These are phyloP conservation scores for Ramazzottius varieornatus DNA, from an alignment of 2,888 invertebrate species.

Conservation along the genomic window DNA sequence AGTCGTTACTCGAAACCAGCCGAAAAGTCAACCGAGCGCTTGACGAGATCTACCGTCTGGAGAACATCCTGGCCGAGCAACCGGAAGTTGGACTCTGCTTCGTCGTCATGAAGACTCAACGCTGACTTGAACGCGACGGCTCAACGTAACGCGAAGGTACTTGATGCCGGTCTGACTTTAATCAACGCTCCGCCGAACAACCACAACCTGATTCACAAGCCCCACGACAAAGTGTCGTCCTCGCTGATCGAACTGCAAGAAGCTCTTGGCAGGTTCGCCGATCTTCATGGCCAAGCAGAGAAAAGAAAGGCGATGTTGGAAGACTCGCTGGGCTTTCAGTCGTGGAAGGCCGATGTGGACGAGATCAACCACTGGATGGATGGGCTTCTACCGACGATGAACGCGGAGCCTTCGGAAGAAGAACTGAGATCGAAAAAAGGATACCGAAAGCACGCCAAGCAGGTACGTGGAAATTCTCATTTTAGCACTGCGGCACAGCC, in stretches of 20 bases:
- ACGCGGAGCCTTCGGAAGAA: constrained; percentile 57
- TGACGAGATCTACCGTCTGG: neutral
- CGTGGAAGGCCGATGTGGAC: constrained; percentile 69
- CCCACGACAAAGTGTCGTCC: neutral
- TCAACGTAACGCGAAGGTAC: constrained; percentile 54
- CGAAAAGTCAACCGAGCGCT: neutral
- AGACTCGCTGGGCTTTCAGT: constrained; percentile 63
- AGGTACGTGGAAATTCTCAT: too few species aligned
- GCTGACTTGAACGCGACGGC: constrained; percentile 75
- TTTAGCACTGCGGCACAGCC: too few species aligned
- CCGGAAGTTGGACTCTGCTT: neutral
- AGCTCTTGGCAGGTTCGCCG: neutral
- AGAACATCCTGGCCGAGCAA: neutral
- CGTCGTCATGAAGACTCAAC: constrained; percentile 57
- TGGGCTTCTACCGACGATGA: constrained; percentile 58
- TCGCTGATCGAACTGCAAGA: neutral
- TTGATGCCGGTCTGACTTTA: constrained; percentile 29
- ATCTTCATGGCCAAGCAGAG: constrained; percentile 30
- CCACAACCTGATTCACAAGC: neutral
- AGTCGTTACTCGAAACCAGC: neutral
- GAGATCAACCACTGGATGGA: constrained; percentile 38
- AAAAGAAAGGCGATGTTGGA: constrained; percentile 44
- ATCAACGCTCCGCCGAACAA: neutral
- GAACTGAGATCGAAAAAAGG: constrained; percentile 82
- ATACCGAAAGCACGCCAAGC: constrained; percentile 32